Percentiles rank a stretch among this genome's conserved stretches.
phyloP scores from a whole-genome alignment of 2,888 invertebrate genomes.

The Matsumyia berberina region DNA sequence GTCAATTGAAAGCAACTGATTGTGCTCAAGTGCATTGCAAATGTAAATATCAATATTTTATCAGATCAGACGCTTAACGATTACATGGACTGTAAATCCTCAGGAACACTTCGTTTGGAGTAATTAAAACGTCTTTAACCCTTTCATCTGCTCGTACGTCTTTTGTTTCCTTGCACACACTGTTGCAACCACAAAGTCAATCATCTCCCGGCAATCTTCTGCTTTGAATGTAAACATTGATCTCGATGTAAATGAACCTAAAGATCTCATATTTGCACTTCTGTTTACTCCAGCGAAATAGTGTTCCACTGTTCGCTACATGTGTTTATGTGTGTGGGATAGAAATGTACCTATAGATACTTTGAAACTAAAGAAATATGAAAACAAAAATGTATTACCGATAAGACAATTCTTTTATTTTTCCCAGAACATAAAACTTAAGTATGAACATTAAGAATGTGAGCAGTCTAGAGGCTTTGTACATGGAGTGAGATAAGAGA shows the following conservation, averaged over 20 bases:
- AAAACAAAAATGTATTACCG: conserved; percentile 15
- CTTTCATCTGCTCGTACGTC: not conserved
- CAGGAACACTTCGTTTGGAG: conserved; percentile 5
- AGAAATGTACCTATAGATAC: not conserved
- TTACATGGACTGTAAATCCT: not conserved
- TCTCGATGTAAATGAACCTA: conserved; percentile 46
- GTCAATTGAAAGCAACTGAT: not conserved
- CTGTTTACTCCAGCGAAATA: conserved; percentile 15
- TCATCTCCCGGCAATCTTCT: conserved; percentile 7
- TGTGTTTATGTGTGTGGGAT: not conserved
- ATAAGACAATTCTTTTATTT: not conserved
- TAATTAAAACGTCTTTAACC: conserved; percentile 15
- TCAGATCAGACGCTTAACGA: not conserved
- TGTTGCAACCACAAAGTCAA: not conserved
- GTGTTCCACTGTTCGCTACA: conserved; percentile 23
- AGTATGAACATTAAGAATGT: not conserved
- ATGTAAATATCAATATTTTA: conserved; percentile 2
- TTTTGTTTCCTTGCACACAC: not conserved
- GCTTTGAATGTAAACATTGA: conserved; percentile 30
- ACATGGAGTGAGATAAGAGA: not conserved
- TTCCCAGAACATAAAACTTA: conserved; percentile 12
- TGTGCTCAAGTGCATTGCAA: not conserved
- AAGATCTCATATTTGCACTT: conserved; percentile 38
- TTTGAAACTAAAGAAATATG: not conserved
- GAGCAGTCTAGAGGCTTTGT: not conserved